These are phyloP conservation scores for Patella pellucida DNA, from an alignment of 2,888 invertebrate species.

Conservation along the genomic window DNA sequence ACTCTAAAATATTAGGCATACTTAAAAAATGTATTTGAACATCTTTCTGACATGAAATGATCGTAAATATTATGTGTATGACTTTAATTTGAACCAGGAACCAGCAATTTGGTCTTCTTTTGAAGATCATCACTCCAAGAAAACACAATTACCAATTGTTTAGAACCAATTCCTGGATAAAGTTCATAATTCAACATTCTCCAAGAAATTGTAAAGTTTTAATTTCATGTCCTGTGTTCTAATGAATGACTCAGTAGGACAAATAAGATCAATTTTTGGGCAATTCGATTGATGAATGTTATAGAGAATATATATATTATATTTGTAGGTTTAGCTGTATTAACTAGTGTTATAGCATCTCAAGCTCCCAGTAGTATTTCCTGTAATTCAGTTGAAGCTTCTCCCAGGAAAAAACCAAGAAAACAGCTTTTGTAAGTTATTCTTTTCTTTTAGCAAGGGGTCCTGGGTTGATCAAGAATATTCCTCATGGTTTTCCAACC, in stretches of 20 bases:
- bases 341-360: constrained; percentile 19
- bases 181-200: too few relatives aligned
- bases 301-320: not conserved
- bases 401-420: constrained; percentile 90
- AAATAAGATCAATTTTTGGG: too few relatives aligned
- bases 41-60: not conserved
- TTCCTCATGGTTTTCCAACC: too few relatives aligned
- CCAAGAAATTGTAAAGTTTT: too few relatives aligned
- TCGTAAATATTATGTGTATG: not conserved
- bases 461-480: not conserved
- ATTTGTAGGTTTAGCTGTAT: not conserved
- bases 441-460: not conserved
- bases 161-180: too few relatives aligned
- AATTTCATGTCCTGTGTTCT: too few relatives aligned
- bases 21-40: not conserved
- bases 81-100: too few relatives aligned
- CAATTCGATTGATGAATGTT: too few relatives aligned
- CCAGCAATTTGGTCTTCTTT: too few relatives aligned
- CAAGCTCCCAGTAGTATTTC: constrained; percentile 31
- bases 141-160: too few relatives aligned
- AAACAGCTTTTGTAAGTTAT: constrained; percentile 86
- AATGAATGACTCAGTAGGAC: too few relatives aligned
- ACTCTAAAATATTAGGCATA: not conserved
- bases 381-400: constrained; percentile 73
- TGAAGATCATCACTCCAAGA: too few relatives aligned